Conservation (phyloP, 2,113 vertebrate genomes). For the Fulmarus glacialis region DNA sequence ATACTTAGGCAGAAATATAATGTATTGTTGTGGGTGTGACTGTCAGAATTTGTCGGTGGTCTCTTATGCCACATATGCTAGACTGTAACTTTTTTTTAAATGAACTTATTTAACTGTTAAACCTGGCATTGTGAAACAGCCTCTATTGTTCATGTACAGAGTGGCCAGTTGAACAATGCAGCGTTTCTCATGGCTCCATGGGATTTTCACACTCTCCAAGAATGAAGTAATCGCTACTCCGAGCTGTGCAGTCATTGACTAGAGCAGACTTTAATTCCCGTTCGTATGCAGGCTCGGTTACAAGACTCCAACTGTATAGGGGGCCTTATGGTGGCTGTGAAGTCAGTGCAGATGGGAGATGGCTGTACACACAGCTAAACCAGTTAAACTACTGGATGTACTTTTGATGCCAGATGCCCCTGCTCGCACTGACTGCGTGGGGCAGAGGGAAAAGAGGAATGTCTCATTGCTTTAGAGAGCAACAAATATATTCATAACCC, state of each 20-base stretch:
- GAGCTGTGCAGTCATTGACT: not conserved
- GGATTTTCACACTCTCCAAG: conserved; percentile 16
- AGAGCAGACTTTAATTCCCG: not conserved
- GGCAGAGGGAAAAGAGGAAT: not conserved
- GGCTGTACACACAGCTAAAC: not conserved
- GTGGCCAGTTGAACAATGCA: not conserved
- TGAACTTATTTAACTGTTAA: conserved; percentile 15
- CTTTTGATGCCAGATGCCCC: not conserved
- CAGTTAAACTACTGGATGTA: not conserved
- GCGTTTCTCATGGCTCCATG: not conserved
- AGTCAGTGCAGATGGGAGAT: not conserved
- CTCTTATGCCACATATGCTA: not conserved
- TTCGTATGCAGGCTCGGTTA: not conserved
- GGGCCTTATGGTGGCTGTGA: not conserved
- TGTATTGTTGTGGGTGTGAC: conserved; percentile 41
- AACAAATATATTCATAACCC: not conserved
- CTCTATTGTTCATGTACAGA: not conserved
- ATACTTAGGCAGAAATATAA: conserved; percentile 47
- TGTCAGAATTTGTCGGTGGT: conserved; percentile 37
- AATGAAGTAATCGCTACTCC: not conserved
- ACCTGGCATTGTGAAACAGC: not conserved
- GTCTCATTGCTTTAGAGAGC: not conserved
- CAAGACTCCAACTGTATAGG: not conserved
- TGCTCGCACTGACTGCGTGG: not conserved
- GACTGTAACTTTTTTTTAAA: not conserved